A percentile compares a stretch with the other conserved stretches of the same genome.
Evolutionary conservation across 2,113 vertebrate genomes (phyloP).

Genomic region (Stictonetta naevosa): DNA sequence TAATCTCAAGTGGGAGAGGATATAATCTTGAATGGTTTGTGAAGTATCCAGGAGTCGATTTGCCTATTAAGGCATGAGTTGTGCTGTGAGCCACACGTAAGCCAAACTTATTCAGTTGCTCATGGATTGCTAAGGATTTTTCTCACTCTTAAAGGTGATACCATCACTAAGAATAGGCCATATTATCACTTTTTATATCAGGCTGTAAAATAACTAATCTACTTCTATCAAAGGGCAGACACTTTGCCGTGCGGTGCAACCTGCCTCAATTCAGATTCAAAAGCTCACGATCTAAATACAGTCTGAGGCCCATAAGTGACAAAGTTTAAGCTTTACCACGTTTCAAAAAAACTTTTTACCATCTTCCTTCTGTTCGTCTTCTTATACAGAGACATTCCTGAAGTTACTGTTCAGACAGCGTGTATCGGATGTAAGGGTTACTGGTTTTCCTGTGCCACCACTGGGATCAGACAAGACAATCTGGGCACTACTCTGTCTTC

Average conservation of each 20-base stretch:
- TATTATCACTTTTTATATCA: neutral
- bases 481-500: neutral
- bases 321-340: neutral
- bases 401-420: neutral
- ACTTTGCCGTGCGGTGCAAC: neutral
- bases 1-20: neutral
- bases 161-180: neutral
- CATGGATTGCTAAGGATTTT: neutral
- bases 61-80: neutral
- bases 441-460: neutral
- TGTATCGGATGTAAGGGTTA: neutral
- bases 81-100: neutral
- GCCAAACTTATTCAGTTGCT: neutral
- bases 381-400: neutral
- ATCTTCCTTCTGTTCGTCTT: neutral
- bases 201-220: neutral
- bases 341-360: neutral
- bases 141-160: neutral
- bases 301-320: neutral
- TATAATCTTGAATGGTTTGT: slow-evolving; percentile 11
- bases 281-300: neutral
- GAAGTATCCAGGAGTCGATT: slow-evolving; percentile 16
- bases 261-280: neutral
- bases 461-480: neutral
- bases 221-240: neutral